Evolutionary conservation across 2,113 vertebrate species (phyloP).

Genomic region (Varanus salvator): DNA sequence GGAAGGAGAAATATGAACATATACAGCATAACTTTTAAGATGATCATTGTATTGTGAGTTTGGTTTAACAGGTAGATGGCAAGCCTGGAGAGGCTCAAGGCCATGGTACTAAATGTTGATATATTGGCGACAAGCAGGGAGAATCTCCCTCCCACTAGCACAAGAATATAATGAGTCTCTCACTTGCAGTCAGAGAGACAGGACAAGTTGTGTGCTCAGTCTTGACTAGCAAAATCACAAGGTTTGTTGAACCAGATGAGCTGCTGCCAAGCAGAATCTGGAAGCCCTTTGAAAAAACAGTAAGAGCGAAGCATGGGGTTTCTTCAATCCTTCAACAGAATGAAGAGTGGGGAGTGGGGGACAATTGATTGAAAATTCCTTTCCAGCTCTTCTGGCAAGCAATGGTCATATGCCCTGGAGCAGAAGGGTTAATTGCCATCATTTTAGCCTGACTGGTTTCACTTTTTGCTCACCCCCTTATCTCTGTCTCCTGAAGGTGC

Average conservation of each 20-base stretch:
- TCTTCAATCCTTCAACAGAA: constrained; percentile 14
- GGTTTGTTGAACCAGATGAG: constrained; percentile 16
- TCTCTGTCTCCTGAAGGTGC: constrained; percentile 12
- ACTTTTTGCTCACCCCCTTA: constrained; percentile 45
- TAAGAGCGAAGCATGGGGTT: not conserved
- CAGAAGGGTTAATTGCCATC: constrained; percentile 54
- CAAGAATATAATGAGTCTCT: not conserved
- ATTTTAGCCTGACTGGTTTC: constrained; percentile 51
- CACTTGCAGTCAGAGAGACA: not conserved
- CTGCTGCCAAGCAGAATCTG: constrained; percentile 3
- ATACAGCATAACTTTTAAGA: not conserved
- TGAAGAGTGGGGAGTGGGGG: not conserved
- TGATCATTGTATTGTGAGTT: not conserved
- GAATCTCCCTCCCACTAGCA: not conserved
- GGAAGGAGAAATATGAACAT: not conserved
- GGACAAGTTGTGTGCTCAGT: not conserved
- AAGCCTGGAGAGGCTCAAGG: not conserved
- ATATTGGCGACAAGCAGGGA: not conserved
- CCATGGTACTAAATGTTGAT: too few relatives aligned
- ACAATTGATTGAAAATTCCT: constrained; percentile 37
- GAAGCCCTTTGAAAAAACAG: constrained; percentile 19
- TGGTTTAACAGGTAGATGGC: not conserved
- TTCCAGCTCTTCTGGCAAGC: constrained; percentile 37
- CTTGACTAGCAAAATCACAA: constrained; percentile 5
- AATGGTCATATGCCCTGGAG: constrained; percentile 56